phyloP scores from a whole-genome alignment of 1,140 invertebrate species.

The Drosophila carrolli region DNA sequence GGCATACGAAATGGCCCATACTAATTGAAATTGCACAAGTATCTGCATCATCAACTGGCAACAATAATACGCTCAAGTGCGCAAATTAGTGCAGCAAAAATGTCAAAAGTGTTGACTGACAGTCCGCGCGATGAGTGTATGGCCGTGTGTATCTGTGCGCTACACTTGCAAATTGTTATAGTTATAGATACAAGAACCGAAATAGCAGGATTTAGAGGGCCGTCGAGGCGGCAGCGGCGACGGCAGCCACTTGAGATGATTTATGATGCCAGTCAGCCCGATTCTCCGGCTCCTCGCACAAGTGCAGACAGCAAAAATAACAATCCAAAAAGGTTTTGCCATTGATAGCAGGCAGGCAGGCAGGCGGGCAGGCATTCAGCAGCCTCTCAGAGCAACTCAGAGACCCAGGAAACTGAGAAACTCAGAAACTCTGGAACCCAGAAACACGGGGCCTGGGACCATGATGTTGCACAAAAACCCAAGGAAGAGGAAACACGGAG shows the following conservation, averaged over 20 bases:
- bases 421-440: background rate
- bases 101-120: constrained; percentile 58
- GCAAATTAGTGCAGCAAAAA: constrained; percentile 73
- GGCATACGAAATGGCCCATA: background rate
- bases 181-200: constrained; percentile 68
- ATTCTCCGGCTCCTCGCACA: constrained; percentile 29
- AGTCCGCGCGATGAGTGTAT: constrained; percentile 31
- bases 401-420: background rate
- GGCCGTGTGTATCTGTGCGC: constrained; percentile 47
- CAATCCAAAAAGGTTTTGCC: constrained; percentile 67
- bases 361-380: constrained; percentile 4
- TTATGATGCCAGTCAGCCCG: constrained; percentile 72
- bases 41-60: constrained; percentile 23
- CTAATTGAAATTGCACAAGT: constrained; percentile 21
- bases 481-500: constrained; percentile 20
- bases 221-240: background rate
- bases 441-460: constrained; percentile 18
- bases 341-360: constrained; percentile 60
- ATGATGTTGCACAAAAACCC: constrained; percentile 38
- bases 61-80: constrained; percentile 50
- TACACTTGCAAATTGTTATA: constrained; percentile 78
- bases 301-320: constrained; percentile 71
- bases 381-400: constrained; percentile 17
- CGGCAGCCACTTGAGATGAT: constrained; percentile 75
- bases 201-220: constrained; percentile 53